phyloP scores from a whole-genome alignment of 2,888 invertebrate genomes.

The Perdita meconis region DNA sequence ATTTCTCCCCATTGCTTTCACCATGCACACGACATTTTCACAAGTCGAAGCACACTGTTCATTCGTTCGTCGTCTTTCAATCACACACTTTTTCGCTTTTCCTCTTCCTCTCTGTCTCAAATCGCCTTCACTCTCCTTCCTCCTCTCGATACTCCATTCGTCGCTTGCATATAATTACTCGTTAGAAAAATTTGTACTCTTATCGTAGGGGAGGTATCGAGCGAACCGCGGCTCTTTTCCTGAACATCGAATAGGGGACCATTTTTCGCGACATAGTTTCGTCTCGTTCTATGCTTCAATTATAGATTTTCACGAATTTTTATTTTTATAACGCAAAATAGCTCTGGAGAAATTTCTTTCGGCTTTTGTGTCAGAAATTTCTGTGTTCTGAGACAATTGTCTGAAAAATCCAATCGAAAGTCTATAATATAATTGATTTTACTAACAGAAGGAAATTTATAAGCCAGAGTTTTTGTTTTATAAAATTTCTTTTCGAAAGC shows the following conservation, averaged over 20 bases:
- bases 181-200: constrained; percentile 84
- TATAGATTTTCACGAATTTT: not conserved
- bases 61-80: constrained; percentile 4
- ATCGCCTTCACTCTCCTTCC: constrained; percentile 60
- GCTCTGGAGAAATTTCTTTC: too few species aligned
- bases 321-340: too few species aligned
- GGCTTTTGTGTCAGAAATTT: too few species aligned
- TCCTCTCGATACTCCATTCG: constrained; percentile 72
- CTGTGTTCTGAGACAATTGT: too few species aligned
- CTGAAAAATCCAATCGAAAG: too few species aligned
- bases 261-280: not conserved
- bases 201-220: constrained; percentile 81
- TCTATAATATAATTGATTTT: too few species aligned
- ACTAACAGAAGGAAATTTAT: too few species aligned
- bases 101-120: constrained; percentile 32
- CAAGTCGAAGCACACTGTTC: not conserved
- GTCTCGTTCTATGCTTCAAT: not conserved
- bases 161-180: constrained; percentile 81
- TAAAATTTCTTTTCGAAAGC: too few species aligned
- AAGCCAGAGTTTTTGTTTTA: too few species aligned
- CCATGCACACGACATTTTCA: not conserved
- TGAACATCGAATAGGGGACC: not conserved
- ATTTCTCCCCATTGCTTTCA: constrained; percentile 18
- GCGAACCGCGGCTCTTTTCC: constrained; percentile 68
- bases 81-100: constrained; percentile 33